These are phyloP conservation scores for Megathymus violae DNA, from an alignment of 1,140 invertebrate species.

Conservation along the genomic window DNA sequence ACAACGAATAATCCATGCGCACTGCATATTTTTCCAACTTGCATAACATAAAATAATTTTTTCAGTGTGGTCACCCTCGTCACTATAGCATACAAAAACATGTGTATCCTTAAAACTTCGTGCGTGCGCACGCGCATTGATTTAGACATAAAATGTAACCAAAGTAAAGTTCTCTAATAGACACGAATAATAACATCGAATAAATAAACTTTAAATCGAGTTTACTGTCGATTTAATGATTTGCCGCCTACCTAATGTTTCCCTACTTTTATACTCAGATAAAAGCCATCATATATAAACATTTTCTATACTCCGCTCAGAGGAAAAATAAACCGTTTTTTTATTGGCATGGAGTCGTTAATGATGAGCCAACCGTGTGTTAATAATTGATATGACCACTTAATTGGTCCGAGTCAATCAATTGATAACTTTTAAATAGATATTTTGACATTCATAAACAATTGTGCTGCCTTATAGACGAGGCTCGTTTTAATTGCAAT, in stretches of 20 bases:
- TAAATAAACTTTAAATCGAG: constrained; percentile 37
- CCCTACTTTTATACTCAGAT: constrained; percentile 15
- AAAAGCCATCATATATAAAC: constrained; percentile 21
- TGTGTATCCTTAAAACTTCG: not conserved
- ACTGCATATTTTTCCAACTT: too few species aligned
- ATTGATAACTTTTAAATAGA: not conserved
- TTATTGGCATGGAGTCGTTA: constrained; percentile 8
- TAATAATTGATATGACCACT: constrained; percentile 11
- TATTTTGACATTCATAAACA: not conserved
- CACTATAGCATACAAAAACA: constrained; percentile 4
- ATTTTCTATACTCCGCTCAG: constrained; percentile 4
- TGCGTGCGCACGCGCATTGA: constrained; percentile 26
- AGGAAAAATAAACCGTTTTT: constrained; percentile 24
- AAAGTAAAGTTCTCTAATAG: constrained; percentile 40
- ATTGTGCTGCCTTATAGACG: not conserved
- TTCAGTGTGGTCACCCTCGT: constrained; percentile 2
- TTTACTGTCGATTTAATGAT: constrained; percentile 34
- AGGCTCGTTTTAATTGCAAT: not conserved
- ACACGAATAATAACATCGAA: constrained; percentile 32
- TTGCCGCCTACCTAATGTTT: constrained; percentile 13
- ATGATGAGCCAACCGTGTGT: not conserved
- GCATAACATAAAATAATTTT: too few species aligned
- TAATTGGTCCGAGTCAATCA: not conserved
- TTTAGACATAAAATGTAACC: constrained; percentile 41
- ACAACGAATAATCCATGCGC: too few species aligned